These are phyloP conservation scores for Fregetta grallaria DNA, from an alignment of 2,113 vertebrate genomes.

Conservation along the genomic window DNA sequence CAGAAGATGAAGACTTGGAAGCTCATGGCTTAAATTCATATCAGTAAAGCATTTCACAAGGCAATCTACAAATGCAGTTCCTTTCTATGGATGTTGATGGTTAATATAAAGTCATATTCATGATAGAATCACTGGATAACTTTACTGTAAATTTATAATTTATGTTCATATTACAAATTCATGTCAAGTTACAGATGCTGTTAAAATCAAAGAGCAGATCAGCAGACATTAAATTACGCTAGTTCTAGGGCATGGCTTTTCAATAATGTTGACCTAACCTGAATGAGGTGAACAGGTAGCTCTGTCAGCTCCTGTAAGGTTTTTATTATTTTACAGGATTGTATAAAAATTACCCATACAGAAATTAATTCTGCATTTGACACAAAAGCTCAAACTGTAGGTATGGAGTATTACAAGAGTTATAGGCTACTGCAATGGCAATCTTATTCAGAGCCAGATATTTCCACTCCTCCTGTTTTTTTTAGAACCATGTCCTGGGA, in stretches of 20 bases:
- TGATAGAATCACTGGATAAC: neutral
- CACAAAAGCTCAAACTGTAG: neutral
- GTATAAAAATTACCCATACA: neutral
- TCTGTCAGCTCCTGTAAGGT: neutral
- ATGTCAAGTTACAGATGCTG: neutral
- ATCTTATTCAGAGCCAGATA: neutral
- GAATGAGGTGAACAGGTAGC: neutral
- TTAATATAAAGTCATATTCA: neutral
- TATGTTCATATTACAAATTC: neutral
- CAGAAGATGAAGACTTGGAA: neutral
- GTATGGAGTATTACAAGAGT: neutral
- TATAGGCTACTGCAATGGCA: neutral
- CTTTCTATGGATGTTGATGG: neutral
- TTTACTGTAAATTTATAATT: neutral
- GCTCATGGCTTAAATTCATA: neutral
- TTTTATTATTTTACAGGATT: neutral
- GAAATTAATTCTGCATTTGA: neutral
- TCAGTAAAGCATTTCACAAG: neutral
- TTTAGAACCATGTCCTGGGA: neutral
- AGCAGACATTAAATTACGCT: neutral
- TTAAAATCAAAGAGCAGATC: constrained; percentile 1
- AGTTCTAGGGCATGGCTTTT: neutral
- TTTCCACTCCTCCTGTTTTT: neutral
- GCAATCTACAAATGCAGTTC: neutral
- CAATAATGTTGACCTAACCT: neutral